These are phyloP conservation scores for Loxodonta africana DNA, from an alignment of 2,113 vertebrate genomes.

Conservation along the genomic window DNA sequence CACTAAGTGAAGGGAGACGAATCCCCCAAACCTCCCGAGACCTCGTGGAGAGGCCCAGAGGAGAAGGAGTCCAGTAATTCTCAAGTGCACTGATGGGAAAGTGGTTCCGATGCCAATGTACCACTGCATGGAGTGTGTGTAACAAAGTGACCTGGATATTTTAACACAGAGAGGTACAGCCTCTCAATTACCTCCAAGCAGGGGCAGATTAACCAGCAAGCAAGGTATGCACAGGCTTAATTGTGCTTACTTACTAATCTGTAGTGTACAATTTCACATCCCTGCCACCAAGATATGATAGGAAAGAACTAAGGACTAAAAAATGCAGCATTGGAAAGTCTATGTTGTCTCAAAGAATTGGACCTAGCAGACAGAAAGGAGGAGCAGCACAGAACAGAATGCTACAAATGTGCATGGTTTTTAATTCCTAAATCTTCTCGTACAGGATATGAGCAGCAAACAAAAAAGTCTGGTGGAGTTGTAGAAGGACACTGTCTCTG, in stretches of 20 bases:
- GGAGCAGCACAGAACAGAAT: neutral
- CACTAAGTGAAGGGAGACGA: neutral
- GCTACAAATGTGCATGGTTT: neutral
- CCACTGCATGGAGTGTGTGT: neutral
- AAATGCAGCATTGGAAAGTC: neutral
- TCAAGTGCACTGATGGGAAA: neutral
- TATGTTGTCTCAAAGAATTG: neutral
- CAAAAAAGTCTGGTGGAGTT: neutral
- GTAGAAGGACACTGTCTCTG: neutral
- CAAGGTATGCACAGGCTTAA: too few species aligned
- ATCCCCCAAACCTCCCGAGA: too few species aligned
- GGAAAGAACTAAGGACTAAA: neutral
- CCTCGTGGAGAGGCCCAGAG: neutral
- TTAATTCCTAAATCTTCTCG: neutral
- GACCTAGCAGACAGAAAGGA: neutral
- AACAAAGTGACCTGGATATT: neutral
- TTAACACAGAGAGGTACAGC: neutral
- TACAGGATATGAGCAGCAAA: neutral
- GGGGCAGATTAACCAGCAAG: too few species aligned
- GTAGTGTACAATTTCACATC: too few species aligned
- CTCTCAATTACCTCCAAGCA: neutral
- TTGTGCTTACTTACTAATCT: too few species aligned
- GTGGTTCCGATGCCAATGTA: neutral
- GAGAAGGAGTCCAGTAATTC: neutral
- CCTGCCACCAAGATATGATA: neutral